These are phyloP conservation scores for Corythaixoides concolor DNA, from an alignment of 2,113 vertebrate genomes.

Conservation along the genomic window DNA sequence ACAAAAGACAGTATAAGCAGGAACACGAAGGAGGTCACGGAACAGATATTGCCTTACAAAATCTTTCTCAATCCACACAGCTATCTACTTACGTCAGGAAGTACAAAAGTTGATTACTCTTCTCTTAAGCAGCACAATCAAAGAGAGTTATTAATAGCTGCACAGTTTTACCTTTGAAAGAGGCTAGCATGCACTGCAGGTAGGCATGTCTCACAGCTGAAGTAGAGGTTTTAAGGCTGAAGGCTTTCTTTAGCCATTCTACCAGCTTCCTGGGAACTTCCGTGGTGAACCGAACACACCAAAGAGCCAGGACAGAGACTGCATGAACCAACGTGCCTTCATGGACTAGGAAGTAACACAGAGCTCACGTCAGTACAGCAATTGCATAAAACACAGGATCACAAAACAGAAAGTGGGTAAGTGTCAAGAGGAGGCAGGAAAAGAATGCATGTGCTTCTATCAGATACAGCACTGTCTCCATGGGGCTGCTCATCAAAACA, in stretches of 20 bases:
- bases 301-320: constrained; percentile 88
- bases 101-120: background rate
- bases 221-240: constrained; percentile 92
- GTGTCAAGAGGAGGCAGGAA: background rate
- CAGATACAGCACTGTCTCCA: background rate
- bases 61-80: background rate
- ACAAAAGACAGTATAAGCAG: background rate
- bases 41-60: background rate
- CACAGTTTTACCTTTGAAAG: constrained; percentile 87
- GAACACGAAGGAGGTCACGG: background rate
- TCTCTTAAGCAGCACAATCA: background rate
- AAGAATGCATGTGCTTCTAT: background rate
- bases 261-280: constrained; percentile 85
- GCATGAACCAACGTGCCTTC: constrained; percentile 93
- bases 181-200: constrained; percentile 90
- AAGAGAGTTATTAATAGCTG: background rate
- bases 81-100: background rate
- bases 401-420: background rate
- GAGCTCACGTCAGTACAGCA: background rate
- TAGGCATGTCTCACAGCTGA: constrained; percentile 92
- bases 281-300: constrained; percentile 86
- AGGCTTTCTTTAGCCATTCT: constrained; percentile 95
- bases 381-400: background rate
- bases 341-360: constrained; percentile 79
- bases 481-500: background rate